These are phyloP conservation scores for Oreocharis arfaki DNA, from an alignment of 2,113 vertebrate genomes.

Conservation along the genomic window DNA sequence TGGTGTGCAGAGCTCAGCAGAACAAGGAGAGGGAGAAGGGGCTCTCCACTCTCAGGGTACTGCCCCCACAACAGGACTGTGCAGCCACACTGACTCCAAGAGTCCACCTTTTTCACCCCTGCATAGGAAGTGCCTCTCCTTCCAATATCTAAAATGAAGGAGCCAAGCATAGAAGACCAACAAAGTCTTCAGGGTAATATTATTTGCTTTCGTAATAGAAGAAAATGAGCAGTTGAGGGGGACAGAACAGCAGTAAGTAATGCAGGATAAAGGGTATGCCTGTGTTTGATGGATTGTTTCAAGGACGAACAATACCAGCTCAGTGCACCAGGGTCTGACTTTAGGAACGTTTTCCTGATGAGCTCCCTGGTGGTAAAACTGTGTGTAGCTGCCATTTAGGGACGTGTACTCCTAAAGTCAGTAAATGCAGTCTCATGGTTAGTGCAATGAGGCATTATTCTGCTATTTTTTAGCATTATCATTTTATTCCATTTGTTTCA, in stretches of 20 bases:
- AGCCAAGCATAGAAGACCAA: not conserved
- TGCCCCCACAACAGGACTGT: not conserved
- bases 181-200: not conserved
- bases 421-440: not conserved
- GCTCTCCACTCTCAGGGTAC: not conserved
- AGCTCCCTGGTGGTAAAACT: not conserved
- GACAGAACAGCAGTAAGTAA: not conserved
- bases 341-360: not conserved
- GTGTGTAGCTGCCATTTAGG: not conserved
- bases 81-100: not conserved
- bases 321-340: not conserved
- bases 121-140: not conserved
- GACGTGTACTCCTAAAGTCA: not conserved
- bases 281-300: not conserved
- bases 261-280: not conserved
- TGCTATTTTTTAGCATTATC: not conserved
- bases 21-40: not conserved
- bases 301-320: not conserved
- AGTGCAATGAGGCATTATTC: not conserved
- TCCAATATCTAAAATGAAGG: not conserved
- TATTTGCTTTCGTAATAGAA: not conserved
- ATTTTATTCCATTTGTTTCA: not conserved
- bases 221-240: not conserved
- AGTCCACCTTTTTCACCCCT: not conserved
- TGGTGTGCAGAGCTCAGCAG: not conserved